Conservation (phyloP, 2,113 vertebrate genomes). For the Aplodontia rufa region DNA sequence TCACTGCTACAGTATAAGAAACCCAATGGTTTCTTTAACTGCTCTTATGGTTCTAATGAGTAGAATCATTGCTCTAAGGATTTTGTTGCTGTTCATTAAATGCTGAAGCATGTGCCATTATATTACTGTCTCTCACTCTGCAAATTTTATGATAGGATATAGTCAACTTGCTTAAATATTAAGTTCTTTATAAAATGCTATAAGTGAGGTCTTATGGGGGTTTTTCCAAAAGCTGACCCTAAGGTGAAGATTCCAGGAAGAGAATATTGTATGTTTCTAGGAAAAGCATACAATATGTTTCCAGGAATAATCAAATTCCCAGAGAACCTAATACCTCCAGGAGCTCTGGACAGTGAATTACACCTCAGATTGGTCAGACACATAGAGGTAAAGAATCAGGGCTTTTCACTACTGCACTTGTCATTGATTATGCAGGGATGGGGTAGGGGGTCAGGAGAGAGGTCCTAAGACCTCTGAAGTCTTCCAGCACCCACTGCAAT, state of each 20-base stretch:
- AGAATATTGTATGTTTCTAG: neutral
- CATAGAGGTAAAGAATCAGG: neutral
- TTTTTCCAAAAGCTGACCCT: neutral
- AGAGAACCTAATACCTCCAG: neutral
- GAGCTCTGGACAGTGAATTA: neutral
- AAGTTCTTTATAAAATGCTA: neutral
- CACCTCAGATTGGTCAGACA: neutral
- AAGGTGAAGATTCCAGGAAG: neutral
- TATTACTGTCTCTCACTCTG: neutral
- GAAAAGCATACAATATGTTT: neutral
- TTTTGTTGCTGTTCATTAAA: neutral
- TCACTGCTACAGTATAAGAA: neutral
- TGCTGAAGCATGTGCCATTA: neutral
- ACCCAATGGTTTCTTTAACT: neutral
- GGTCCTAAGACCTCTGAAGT: neutral
- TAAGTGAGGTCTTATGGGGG: neutral
- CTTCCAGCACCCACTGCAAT: neutral
- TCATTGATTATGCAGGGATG: neutral
- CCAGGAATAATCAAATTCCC: neutral
- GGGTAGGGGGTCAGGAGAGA: fast-evolving
- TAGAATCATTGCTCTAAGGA: neutral
- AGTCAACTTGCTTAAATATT: neutral
- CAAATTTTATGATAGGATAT: neutral
- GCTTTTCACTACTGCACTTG: neutral
- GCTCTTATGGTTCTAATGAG: neutral